phyloP scores from a whole-genome alignment of 2,888 invertebrate species.

The Furcula furcula region DNA sequence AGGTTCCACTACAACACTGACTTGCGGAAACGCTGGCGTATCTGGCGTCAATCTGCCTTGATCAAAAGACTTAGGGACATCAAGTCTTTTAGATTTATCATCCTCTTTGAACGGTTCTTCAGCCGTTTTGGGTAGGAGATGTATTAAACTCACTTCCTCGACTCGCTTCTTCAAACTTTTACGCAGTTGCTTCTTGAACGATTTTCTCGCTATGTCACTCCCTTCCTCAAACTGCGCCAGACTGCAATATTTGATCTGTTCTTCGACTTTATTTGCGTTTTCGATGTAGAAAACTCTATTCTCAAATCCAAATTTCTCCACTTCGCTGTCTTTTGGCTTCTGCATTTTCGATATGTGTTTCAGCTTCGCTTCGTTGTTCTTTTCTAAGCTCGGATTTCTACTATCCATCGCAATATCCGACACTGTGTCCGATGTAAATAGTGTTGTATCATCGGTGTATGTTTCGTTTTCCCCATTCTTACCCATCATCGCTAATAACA shows the following conservation, averaged over 20 bases:
- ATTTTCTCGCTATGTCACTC: slow-evolving; percentile 90
- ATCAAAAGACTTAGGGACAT: slow-evolving; percentile 21
- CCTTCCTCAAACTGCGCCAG: slow-evolving; percentile 92
- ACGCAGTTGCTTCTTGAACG: slow-evolving; percentile 83
- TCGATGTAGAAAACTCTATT: slow-evolving; percentile 86
- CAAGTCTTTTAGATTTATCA: slow-evolving; percentile 29
- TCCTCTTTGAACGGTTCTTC: slow-evolving; percentile 49
- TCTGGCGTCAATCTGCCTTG: slow-evolving; percentile 18
- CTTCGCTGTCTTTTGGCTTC: slow-evolving; percentile 67
- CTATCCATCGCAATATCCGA: slow-evolving; percentile 78
- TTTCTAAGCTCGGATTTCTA: slow-evolving; percentile 78
- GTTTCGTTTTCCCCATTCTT: slow-evolving; percentile 83
- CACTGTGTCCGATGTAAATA: slow-evolving; percentile 82
- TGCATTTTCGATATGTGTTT: slow-evolving; percentile 78
- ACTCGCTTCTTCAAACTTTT: slow-evolving; percentile 70
- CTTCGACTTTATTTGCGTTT: slow-evolving; percentile 73
- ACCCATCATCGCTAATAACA: slow-evolving; percentile 85
- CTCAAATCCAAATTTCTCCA: slow-evolving; percentile 86
- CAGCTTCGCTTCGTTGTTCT: slow-evolving; percentile 81
- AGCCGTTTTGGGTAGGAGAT: slow-evolving; percentile 56
- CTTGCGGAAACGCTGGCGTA: slow-evolving; percentile 79
- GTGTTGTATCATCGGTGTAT: slow-evolving; percentile 86
- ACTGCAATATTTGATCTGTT: slow-evolving; percentile 87
- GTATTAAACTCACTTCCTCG: slow-evolving; percentile 56
- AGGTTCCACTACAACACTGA: slow-evolving; percentile 88